Evolutionary conservation across 2,113 vertebrate genomes (phyloP).

Genomic region (Psittacula cyanocephala): DNA sequence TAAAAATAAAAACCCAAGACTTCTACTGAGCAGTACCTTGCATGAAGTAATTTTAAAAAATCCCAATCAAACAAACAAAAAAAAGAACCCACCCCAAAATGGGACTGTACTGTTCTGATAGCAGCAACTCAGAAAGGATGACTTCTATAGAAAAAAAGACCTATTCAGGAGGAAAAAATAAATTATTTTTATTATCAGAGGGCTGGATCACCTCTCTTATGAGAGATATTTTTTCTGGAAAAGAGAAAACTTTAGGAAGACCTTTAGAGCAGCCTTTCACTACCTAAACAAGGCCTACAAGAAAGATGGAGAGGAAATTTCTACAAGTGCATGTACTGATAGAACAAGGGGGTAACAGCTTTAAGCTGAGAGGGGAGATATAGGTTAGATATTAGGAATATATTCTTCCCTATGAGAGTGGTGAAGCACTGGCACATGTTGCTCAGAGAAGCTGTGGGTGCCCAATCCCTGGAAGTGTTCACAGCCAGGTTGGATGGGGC

Average conservation of each 20-base stretch:
- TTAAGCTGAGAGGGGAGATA: background rate
- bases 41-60: background rate
- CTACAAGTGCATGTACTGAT: background rate
- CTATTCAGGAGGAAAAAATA: background rate
- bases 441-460: background rate
- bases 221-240: background rate
- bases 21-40: background rate
- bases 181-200: background rate
- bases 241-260: background rate
- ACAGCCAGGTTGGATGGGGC: background rate
- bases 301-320: background rate
- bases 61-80: background rate
- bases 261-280: background rate
- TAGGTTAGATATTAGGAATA: background rate
- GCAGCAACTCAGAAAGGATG: background rate
- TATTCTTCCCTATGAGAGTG: background rate
- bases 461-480: too few species aligned
- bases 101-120: background rate
- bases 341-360: background rate
- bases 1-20: background rate
- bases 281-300: background rate
- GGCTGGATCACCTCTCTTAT: background rate
- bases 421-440: background rate
- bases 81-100: fast-evolving
- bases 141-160: background rate